phyloP scores from a whole-genome alignment of 2,113 vertebrate genomes.

The Aphelocoma coerulescens region DNA sequence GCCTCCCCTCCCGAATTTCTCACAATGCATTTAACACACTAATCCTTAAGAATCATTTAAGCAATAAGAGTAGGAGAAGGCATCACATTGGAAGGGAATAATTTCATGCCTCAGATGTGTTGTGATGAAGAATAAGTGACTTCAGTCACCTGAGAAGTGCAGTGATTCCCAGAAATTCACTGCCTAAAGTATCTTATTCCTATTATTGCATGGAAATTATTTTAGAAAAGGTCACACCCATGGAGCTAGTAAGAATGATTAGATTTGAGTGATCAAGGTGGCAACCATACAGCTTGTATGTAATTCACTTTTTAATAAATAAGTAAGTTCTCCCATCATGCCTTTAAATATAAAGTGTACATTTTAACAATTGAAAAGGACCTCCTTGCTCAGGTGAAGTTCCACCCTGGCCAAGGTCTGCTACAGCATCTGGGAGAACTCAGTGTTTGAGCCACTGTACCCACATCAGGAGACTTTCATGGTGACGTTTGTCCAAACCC shows the following conservation, averaged over 20 bases:
- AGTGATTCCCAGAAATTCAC: slow-evolving; percentile 15
- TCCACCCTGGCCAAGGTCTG: not conserved
- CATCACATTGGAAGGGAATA: not conserved
- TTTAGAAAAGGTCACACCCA: slow-evolving; percentile 30
- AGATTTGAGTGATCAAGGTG: not conserved
- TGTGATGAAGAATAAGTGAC: slow-evolving; percentile 14
- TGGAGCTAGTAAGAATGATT: not conserved
- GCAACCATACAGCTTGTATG: not conserved
- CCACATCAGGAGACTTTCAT: not conserved
- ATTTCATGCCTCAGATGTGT: slow-evolving; percentile 51
- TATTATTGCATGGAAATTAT: slow-evolving; percentile 12
- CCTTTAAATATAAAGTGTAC: not conserved
- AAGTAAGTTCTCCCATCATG: not conserved
- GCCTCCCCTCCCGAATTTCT: not conserved
- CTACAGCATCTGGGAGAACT: not conserved
- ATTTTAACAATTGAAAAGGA: not conserved
- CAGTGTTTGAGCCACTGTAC: not conserved
- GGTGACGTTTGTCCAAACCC: not conserved
- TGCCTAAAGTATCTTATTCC: slow-evolving; percentile 10
- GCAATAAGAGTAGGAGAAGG: not conserved
- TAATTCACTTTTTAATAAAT: slow-evolving; percentile 6
- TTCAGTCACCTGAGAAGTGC: slow-evolving; percentile 33
- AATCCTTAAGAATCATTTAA: slow-evolving; percentile 58
- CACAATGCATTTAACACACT: slow-evolving; percentile 5
- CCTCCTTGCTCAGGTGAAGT: not conserved